These are phyloP conservation scores for Chlorops oryzae DNA, from an alignment of 1,140 invertebrate species.

Conservation along the genomic window DNA sequence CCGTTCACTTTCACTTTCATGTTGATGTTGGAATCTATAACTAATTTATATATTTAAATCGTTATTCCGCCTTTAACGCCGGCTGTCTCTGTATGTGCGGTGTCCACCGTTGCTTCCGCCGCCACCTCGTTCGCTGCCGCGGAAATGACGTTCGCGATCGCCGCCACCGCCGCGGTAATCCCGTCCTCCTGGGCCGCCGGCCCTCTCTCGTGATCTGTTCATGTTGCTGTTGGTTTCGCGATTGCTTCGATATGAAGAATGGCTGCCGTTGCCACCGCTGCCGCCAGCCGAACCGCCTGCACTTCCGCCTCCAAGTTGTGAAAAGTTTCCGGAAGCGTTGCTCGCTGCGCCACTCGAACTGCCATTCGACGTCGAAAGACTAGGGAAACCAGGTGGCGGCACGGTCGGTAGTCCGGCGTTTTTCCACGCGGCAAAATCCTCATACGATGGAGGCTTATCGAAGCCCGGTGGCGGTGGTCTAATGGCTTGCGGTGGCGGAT, in stretches of 20 bases:
- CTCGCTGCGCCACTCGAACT: neutral
- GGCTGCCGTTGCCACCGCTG: constrained; percentile 15
- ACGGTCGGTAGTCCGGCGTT: constrained; percentile 51
- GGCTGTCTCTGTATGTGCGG: constrained; percentile 19
- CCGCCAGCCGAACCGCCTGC: constrained; percentile 9
- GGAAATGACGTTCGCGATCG: constrained; percentile 19
- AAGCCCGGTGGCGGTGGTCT: constrained; percentile 50
- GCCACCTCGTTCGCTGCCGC: constrained; percentile 19
- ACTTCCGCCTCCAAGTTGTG: neutral
- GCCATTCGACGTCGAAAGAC: neutral
- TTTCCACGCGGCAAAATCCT: constrained; percentile 83
- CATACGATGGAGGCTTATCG: constrained; percentile 68
- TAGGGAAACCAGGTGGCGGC: constrained; percentile 34
- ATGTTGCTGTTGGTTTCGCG: constrained; percentile 29
- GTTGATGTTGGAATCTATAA: no score
- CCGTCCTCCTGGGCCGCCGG: constrained; percentile 16
- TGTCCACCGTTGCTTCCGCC: constrained; percentile 33
- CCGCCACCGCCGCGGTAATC: constrained; percentile 32
- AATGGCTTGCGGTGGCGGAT: constrained; percentile 49
- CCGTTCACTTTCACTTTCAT: no score
- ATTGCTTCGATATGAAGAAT: constrained; percentile 24
- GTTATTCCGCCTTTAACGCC: constrained; percentile 13
- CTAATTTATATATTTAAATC: neutral
- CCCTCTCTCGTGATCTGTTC: constrained; percentile 30
- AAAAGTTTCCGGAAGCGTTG: neutral